Conservation (phyloP, 2,797 vertebrate species). For the Sebastes hubbsi region DNA sequence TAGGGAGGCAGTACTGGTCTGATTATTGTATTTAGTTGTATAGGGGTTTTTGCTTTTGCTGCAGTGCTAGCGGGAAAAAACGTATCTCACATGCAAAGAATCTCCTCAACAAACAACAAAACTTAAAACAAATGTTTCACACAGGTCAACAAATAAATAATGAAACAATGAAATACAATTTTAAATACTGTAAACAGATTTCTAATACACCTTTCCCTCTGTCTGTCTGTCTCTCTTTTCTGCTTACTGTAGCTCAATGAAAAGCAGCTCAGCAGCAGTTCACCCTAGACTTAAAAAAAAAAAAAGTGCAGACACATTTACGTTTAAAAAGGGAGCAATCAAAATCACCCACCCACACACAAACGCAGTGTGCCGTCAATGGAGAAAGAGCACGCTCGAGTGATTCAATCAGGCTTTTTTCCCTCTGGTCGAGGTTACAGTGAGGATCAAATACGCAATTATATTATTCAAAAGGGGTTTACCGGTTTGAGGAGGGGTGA, state of each 20-base stretch:
- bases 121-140: background rate
- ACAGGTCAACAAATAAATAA: background rate
- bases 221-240: background rate
- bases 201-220: background rate
- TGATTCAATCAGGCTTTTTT: conserved; percentile 66
- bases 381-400: conserved; percentile 34
- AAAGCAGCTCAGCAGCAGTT: conserved; percentile 51
- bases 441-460: conserved; percentile 76
- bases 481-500: conserved; percentile 68
- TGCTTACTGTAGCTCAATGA: conserved; percentile 39
- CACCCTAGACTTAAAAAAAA: conserved; percentile 10
- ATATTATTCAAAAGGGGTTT: conserved; percentile 85
- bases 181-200: background rate
- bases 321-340: conserved; percentile 53
- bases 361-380: conserved; percentile 36
- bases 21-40: background rate
- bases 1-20: background rate
- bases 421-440: conserved; percentile 63
- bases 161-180: background rate
- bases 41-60: background rate
- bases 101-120: background rate
- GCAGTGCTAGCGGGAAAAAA: background rate
- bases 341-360: conserved; percentile 27
- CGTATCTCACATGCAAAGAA: background rate
- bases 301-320: conserved; percentile 54